A percentile compares a stretch with the other conserved stretches of the same genome.
Evolutionary conservation across 2,113 vertebrate genomes (phyloP).

Genomic region (Spermophilus dauricus): DNA sequence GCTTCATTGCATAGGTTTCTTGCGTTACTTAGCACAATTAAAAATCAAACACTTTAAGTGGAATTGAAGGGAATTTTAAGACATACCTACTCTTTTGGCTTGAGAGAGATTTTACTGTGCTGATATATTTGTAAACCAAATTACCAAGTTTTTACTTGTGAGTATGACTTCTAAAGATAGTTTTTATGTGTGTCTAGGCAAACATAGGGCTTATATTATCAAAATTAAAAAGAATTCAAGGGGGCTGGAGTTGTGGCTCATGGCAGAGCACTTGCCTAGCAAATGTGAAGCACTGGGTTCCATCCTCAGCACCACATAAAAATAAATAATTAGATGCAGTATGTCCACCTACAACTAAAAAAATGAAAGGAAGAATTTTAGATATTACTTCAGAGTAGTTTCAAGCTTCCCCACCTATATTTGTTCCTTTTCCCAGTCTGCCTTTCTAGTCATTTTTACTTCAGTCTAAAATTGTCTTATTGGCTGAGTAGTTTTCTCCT

Average conservation of each 20-base stretch:
- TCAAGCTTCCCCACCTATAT: background rate
- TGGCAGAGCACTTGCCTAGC: too few relatives aligned
- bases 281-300: too few relatives aligned
- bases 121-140: slow-evolving; percentile 70
- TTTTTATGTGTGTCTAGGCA: background rate
- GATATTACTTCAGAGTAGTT: slow-evolving; percentile 45
- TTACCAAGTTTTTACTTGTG: slow-evolving; percentile 50
- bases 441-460: background rate
- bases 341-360: too few relatives aligned
- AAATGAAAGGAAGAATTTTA: background rate
- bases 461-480: background rate
- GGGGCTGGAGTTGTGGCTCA: too few relatives aligned
- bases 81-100: background rate
- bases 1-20: background rate
- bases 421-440: slow-evolving; percentile 1
- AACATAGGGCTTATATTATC: slow-evolving; percentile 17
- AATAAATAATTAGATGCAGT: too few relatives aligned
- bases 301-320: too few relatives aligned
- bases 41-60: background rate
- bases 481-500: background rate
- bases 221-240: slow-evolving; percentile 38
- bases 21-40: background rate
- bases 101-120: slow-evolving; percentile 66
- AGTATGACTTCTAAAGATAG: slow-evolving; percentile 16
- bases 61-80: slow-evolving; percentile 7